A percentile compares a stretch with the other conserved stretches of the same genome.
These are phyloP conservation scores for Origma solitaria DNA, from an alignment of 2,113 vertebrate genomes.

Conservation along the genomic window DNA sequence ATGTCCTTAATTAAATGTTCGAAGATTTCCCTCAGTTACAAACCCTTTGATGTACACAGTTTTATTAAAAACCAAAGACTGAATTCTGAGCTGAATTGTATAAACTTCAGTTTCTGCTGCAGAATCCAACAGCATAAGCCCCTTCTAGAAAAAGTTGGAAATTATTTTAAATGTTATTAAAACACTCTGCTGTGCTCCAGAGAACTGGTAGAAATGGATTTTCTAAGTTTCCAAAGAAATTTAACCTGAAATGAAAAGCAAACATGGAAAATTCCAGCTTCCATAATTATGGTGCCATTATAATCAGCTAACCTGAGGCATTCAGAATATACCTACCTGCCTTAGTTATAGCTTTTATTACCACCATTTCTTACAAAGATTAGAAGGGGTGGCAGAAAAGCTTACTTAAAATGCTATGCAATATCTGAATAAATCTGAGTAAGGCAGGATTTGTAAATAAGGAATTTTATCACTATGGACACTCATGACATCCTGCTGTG, in stretches of 20 bases:
- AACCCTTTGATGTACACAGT: not conserved
- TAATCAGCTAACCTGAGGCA: not conserved
- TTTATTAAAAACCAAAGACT: not conserved
- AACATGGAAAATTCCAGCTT: not conserved
- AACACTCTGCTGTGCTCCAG: not conserved
- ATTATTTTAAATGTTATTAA: not conserved
- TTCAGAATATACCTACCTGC: not conserved
- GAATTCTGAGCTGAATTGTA: not conserved
- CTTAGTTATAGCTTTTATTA: not conserved
- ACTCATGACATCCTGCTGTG: fast-evolving
- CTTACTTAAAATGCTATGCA: not conserved
- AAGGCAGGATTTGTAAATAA: not conserved
- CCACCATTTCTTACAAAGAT: not conserved
- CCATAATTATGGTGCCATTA: not conserved
- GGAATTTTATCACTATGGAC: not conserved
- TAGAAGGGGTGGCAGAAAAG: not conserved
- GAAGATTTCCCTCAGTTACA: not conserved
- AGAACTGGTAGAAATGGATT: not conserved
- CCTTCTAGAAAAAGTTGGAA: not conserved
- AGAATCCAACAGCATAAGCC: not conserved
- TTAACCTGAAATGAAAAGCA: not conserved
- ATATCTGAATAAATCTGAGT: not conserved
- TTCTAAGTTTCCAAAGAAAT: not conserved
- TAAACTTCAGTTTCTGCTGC: not conserved
- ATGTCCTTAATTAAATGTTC: not conserved